Evolutionary conservation across 1,140 invertebrate species (phyloP), one percentile per base, ranked within the genome.

Genomic region (Sycobia sp.): DNA sequence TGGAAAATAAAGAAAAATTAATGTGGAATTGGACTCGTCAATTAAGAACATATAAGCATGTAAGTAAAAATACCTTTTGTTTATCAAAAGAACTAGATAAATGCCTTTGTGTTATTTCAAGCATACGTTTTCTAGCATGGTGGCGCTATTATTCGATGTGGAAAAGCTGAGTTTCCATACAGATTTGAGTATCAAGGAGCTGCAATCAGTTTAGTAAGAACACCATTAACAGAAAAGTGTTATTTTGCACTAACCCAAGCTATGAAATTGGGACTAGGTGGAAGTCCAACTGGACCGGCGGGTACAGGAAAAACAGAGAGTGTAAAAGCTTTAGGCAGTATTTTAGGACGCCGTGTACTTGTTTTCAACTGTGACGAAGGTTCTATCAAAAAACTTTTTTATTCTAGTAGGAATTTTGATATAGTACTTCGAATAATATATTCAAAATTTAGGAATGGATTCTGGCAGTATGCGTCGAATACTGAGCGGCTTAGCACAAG

Each of bases 261-360:
- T 5, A 91, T 99, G 88, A 88, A 92, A 73, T 89, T 99, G 79
- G 97, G 97, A 5, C 84, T 99, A 47, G 96, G 97, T 58, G 97
- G 97, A 11, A 99, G 99, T 85, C 97, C 97, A 0, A 99, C 98
- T 75, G 98, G 97, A n/a, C 95, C 96, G 16, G 95, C 96, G 66
- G 96, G 96, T 58, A 99, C 96, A 1, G 97, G 96, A 0, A 98
- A 99, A 84, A 98, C 96, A 7, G 96, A 98, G 80, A 96, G 95
- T 36, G 95, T 99, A 0, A 99, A 99, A 85, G 94, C 96, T 14
- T 80, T 98, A 1, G 96, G 95, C 14, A 86, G 88, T 11, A 84
- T 97, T 60, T 85, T 98, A 68, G 97, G 96, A 0, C 84, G 96
- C 56, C 88, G 97, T 67, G 96, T 98, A 7, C 82, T 99, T 20